Conservation (phyloP, 2,797 vertebrate genomes). For the Melanogrammus aeglefinus region DNA sequence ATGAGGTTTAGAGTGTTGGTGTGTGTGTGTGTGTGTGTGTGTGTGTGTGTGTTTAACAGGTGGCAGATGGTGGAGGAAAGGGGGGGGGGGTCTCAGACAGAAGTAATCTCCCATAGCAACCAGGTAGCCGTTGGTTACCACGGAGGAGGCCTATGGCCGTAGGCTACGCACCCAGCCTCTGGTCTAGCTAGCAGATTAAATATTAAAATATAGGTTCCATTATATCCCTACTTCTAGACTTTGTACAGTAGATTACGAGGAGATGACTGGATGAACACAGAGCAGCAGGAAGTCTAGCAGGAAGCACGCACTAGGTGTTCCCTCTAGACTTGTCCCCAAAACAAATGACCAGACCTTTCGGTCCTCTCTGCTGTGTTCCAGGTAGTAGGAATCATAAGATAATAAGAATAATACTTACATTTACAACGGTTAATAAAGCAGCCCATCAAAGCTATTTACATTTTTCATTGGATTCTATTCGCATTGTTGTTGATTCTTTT, state of each 20-base stretch:
- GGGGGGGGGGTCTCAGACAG: background rate
- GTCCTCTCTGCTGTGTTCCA: too few relatives aligned
- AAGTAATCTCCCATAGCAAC: background rate
- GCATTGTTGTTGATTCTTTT: background rate
- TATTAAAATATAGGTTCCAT: conserved; percentile 10
- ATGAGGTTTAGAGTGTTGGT: background rate
- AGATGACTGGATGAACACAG: background rate
- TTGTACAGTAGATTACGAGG: background rate
- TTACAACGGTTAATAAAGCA: conserved; percentile 26
- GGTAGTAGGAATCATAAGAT: background rate
- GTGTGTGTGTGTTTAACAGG: conserved; percentile 1
- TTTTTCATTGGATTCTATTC: background rate
- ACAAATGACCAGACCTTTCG: too few relatives aligned
- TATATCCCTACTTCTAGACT: background rate
- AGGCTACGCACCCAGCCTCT: background rate
- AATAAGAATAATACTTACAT: conserved; percentile 1
- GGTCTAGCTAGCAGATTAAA: conserved; percentile 3
- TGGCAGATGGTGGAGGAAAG: background rate
- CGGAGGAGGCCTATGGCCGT: background rate
- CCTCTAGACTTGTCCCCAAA: too few relatives aligned
- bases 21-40: conserved; percentile 3
- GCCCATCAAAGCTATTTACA: conserved; percentile 47
- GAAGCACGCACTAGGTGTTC: too few relatives aligned
- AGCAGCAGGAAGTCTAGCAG: background rate
- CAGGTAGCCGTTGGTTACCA: background rate